Base-by-base conservation (phyloP, 1,140 invertebrate genomes). In the Papilio helenus region DNA sequence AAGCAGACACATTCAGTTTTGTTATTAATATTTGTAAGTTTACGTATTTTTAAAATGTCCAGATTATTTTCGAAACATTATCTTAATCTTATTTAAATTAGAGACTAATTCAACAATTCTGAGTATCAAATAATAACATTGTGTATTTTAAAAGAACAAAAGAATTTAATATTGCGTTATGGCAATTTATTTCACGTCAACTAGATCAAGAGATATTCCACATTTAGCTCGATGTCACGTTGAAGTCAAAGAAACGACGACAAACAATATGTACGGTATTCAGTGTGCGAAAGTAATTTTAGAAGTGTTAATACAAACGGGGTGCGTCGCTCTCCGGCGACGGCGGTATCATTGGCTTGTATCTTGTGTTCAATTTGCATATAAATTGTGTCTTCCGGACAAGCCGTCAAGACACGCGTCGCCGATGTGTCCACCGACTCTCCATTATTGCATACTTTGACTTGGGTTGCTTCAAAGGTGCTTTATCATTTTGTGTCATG, bases 331-430 rank as follows among this genome's bases (percentile, higher is more conserved):
- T 81, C 58, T 80, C 72, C 71, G 82, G 78, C 84, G 78, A 77
- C 82, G 85, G 83, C 84, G 84, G 83, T 90, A 90, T 92, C 91
- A 89, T 86, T 88, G 89, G 87, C 92, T 91, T 92, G 92, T 93
- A 93, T 93, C 93, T 93, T 93, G 86, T 88, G 85, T 88, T 84
- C 85, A 88, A 94, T 94, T 94, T 92, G 91, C 92, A 93, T 94
- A 93, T 94, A 94, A 93, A 94, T 94, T 93, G 91, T 94, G 88
- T 94, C 93, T 93, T 93, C 89, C 90, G 90, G 88, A 90, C 85
- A 86, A 82, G 84, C 88, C 80, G 84, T 85, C 88, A 93, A 93
- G 92, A 92, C 90, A 92, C 88, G 86, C 90, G 90, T 92, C 89
- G 86, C 79, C 85, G 85, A 87, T 86, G 85, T 87, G 83, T 81